phyloP scores from a whole-genome alignment of 2,797 vertebrate species.

The Champsocephalus esox region DNA sequence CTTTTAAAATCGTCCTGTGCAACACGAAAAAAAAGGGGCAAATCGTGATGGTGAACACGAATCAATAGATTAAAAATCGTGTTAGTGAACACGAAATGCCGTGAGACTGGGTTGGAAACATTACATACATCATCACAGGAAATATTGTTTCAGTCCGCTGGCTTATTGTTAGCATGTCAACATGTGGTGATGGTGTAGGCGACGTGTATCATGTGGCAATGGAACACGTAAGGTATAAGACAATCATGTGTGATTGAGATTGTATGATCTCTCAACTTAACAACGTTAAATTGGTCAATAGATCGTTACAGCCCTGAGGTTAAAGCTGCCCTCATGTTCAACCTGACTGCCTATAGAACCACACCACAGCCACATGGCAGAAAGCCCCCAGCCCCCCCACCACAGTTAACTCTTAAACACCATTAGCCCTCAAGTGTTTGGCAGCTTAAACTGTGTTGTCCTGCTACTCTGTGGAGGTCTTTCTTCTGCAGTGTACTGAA shows the following conservation, averaged over 20 bases:
- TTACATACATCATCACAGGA: no score
- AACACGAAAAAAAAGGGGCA: no score
- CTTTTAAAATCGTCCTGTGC: no score
- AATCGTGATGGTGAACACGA: no score
- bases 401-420: constrained; percentile 34
- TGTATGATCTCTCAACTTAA: not conserved
- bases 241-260: not conserved
- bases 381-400: constrained; percentile 35
- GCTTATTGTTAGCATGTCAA: not conserved
- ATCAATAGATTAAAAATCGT: no score
- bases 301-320: constrained; percentile 42
- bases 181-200: not conserved
- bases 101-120: no score
- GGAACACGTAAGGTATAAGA: not conserved
- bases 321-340: constrained; percentile 68
- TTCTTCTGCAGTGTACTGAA: constrained; percentile 24
- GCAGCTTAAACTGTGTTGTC: constrained; percentile 58
- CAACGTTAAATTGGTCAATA: not conserved
- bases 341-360: constrained; percentile 47
- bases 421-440: constrained; percentile 28
- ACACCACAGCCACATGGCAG: constrained; percentile 77
- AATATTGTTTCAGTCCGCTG: not conserved
- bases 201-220: not conserved
- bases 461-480: constrained; percentile 28
- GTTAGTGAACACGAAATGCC: no score